These are phyloP conservation scores for Sebastes hubbsi DNA, from an alignment of 2,797 vertebrate species.

Conservation along the genomic window DNA sequence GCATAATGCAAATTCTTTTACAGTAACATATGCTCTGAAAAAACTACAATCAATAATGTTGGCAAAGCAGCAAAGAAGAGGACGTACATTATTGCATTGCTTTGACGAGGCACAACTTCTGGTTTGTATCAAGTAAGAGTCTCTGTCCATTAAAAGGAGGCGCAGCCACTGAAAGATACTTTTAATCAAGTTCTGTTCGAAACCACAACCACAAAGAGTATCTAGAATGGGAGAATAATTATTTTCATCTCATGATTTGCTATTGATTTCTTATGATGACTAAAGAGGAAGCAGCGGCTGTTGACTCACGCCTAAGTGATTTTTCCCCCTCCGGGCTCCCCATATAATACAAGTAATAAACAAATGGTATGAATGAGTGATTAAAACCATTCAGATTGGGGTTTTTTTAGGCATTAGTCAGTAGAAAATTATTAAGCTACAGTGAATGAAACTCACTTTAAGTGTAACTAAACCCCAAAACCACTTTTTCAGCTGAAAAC, in stretches of 20 bases:
- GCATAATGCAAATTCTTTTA: neutral
- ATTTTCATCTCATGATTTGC: conserved; percentile 53
- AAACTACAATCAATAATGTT: conserved; percentile 1
- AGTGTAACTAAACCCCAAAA: no score
- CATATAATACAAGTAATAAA: conserved; percentile 48
- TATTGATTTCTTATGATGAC: conserved; percentile 60
- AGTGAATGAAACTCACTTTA: conserved; percentile 3
- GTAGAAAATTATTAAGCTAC: neutral
- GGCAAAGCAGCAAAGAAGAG: neutral
- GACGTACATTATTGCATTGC: neutral
- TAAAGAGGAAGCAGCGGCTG: neutral
- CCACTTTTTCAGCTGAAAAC: no score
- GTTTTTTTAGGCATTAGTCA: conserved; percentile 1
- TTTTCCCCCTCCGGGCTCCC: neutral
- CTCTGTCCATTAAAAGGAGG: neutral
- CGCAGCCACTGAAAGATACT: neutral
- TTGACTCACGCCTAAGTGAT: conserved; percentile 28
- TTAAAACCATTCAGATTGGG: conserved; percentile 19
- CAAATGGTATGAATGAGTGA: conserved; percentile 34
- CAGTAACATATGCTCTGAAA: neutral
- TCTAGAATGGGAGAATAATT: conserved; percentile 53
- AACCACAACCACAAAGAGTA: conserved; percentile 25
- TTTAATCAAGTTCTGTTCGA: conserved; percentile 7
- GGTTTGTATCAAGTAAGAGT: neutral
- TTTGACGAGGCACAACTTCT: neutral